These are phyloP conservation scores for Motacilla tschutschensis DNA, from an alignment of 2,113 vertebrate species.

Conservation along the genomic window DNA sequence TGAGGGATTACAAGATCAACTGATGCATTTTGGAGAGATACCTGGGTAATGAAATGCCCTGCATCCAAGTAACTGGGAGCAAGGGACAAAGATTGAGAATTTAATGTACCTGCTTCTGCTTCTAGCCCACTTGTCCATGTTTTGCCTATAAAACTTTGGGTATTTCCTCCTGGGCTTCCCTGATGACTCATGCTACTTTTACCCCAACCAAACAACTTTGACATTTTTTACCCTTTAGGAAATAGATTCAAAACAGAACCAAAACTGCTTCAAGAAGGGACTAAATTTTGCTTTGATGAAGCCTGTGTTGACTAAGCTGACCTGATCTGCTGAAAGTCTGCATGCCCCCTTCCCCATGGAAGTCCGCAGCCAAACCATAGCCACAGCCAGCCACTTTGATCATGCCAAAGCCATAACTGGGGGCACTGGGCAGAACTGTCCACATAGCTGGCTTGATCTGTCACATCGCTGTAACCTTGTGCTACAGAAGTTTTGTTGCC, in stretches of 20 bases:
- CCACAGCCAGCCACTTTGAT: rapidly evolving
- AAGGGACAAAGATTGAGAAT: background rate
- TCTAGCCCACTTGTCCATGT: background rate
- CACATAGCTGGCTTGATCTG: background rate
- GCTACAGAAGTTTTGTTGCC: background rate
- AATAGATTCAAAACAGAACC: background rate
- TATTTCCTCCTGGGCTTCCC: background rate
- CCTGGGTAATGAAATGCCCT: background rate
- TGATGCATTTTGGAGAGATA: background rate
- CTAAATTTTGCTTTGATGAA: background rate
- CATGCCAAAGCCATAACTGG: background rate
- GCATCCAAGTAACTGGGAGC: background rate
- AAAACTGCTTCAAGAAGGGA: background rate
- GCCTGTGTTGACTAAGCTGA: background rate
- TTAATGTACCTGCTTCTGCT: background rate
- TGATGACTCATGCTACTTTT: background rate
- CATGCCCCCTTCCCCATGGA: background rate
- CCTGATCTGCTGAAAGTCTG: background rate
- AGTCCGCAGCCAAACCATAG: rapidly evolving
- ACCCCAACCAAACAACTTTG: background rate
- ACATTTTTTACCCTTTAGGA: background rate
- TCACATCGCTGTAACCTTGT: background rate
- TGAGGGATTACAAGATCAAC: background rate
- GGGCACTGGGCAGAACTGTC: rapidly evolving
- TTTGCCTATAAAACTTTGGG: background rate